Evolutionary conservation across 2,797 vertebrate genomes (phyloP), one percentile per base, ranked within the genome.

Genomic region (Limnodromus scolopaceus): DNA sequence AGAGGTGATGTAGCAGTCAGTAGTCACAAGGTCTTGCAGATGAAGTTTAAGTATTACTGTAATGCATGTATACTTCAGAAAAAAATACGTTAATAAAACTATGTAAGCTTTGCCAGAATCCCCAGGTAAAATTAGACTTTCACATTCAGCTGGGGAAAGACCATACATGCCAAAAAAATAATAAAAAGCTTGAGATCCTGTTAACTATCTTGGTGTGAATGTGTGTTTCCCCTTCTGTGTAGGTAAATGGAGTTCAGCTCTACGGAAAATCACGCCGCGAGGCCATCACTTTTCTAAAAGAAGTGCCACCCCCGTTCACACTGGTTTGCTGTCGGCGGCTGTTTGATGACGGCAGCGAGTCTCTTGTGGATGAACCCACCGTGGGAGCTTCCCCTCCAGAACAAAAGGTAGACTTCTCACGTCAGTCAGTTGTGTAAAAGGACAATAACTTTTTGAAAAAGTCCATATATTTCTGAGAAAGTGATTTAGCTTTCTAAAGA

Each of bases 221-320:
- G 10, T 38, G 38, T 49, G 28, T 64, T 13, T 58, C 24, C 39
- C 55, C 13, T 25, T 53, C 54, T 54, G 11, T 53, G 43, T 46
- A 99, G 99, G 99, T 99, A 18, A 99, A 99, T 5, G 98, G 98
- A 0, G 98, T 99, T 13, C 99, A 99, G 96, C 98, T 99, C 1
- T 99, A 98, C 2, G 99, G 99, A 2, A 99, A 98, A 87, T 98
- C 99, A 20, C 98, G 99, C 4, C 97, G 99, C 2, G 99, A 99
- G 89, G 99, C 98, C 0, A 94, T 99, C 85, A 98, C 99, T 1
- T 99, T 99, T 93, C 99, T 99, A 1, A 99, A 99, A 88, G 99
- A 99, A 55, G 99, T 99, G 38, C 99, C 99, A 1, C 99, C 99
- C 27, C 99, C 99, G 0, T 99, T 99, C 89, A 99, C 98, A 2